phyloP scores from a whole-genome alignment of 2,113 vertebrate species.

The Lepidothrix coronata region DNA sequence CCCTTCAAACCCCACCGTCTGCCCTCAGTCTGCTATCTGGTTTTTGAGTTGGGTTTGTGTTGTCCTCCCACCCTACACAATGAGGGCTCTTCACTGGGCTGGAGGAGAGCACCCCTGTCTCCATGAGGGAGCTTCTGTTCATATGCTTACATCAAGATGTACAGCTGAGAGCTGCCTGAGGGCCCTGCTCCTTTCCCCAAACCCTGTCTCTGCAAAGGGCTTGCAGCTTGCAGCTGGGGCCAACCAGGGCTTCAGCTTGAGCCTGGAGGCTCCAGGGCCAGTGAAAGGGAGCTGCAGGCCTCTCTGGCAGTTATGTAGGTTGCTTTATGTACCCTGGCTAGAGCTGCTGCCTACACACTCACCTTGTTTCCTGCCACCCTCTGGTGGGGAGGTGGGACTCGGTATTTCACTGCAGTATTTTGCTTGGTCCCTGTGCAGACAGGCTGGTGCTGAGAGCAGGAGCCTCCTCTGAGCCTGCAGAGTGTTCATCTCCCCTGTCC shows the following conservation, averaged over 20 bases:
- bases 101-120: background rate
- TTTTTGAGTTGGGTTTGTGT: conserved; percentile 18
- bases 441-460: background rate
- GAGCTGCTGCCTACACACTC: background rate
- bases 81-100: background rate
- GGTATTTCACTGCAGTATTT: conserved; percentile 34
- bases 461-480: background rate
- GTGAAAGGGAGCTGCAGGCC: conserved; percentile 23
- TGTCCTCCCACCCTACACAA: background rate
- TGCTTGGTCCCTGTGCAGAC: background rate
- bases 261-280: conserved; percentile 16
- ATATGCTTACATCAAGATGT: background rate
- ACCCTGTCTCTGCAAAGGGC: background rate
- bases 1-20: background rate
- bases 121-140: background rate
- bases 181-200: background rate
- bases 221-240: background rate
- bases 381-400: background rate
- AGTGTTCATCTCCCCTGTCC: background rate
- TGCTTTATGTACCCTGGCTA: background rate
- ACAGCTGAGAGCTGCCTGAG: background rate
- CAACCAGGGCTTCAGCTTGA: background rate
- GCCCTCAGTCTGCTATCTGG: background rate
- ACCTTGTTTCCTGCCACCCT: background rate
- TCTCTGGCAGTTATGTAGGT: background rate